Percentiles rank a stretch among this genome's conserved stretches.
phyloP scores from a whole-genome alignment of 2,888 invertebrate genomes.

The Pecten maximus region DNA sequence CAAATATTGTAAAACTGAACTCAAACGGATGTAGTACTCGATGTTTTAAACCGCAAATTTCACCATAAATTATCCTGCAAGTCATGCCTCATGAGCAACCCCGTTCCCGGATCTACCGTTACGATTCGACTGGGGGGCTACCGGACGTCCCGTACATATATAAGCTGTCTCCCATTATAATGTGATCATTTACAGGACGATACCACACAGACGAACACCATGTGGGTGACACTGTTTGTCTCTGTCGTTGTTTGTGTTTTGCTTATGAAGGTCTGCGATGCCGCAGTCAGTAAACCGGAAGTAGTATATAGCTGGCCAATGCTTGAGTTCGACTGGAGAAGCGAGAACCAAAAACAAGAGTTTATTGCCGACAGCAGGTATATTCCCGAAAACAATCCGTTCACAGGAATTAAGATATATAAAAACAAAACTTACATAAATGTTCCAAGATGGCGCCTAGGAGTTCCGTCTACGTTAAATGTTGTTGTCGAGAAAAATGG shows the following conservation, averaged over 20 bases:
- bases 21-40: too few relatives aligned
- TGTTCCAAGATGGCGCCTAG: constrained; percentile 40
- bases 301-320: constrained; percentile 39
- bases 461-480: constrained; percentile 48
- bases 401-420: constrained; percentile 42
- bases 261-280: neutral
- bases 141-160: neutral
- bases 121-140: neutral
- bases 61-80: too few relatives aligned
- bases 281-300: constrained; percentile 15
- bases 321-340: constrained; percentile 44
- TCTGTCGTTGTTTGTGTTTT: neutral
- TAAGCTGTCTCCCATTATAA: neutral
- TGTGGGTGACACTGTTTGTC: neutral
- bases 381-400: constrained; percentile 40
- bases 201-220: neutral
- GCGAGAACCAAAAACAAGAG: constrained; percentile 3
- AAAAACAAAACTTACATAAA: constrained; percentile 38
- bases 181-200: neutral
- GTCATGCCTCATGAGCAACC: neutral
- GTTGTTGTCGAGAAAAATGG: constrained; percentile 50
- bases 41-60: too few relatives aligned
- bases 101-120: neutral
- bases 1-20: too few relatives aligned
- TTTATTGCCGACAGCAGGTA: neutral